Base-by-base conservation (phyloP, 2,113 vertebrate genomes). In the Amazona guildingii region DNA sequence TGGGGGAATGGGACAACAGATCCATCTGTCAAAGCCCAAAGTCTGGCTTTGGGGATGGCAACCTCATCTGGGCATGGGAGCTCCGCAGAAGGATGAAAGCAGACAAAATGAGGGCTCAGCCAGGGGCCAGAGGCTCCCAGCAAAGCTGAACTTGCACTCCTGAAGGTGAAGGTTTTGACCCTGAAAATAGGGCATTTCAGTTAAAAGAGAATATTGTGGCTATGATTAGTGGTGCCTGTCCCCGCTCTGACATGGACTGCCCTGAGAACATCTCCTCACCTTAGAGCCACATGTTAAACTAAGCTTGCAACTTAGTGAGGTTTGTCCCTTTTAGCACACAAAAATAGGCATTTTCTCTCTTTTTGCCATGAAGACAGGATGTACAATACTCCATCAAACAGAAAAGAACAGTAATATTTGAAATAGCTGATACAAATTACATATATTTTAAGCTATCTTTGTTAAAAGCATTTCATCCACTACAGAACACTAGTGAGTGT, bases 401-500 rank as follows among this genome's bases (percentile, higher is more conserved):
- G 76, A 93, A 92, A 51, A 82, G 18, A 77, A 51, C 46, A 78
- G 29, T 6, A 6, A 12, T 61, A 67, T 80, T 86, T 79, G 76
- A 88, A 85, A 88, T 29, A 84, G 66, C 49, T 92, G 89, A 73
- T 69, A 94, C 64, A 92, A 78, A 86, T 82, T 83, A 85, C 46
- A 94, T 69, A 5, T 39, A 93, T 92, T 93, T 84, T 76, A 64
- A 95, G 63, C 76, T 57, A 46, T 52, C 54, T 94, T 77, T 95
- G 41, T 66, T 92, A 77, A 83, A 95, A 94, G 27, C 48, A 86
- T 96, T 96, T 96, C 17, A 87, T 91, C 59, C 88, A 55, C 66
- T 62, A 66, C 48, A 79, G 77, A 94, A 92, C 77, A 82, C 67
- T 95, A 77, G 44, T 6, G 74, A 96, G 49, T 74, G 81, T 85